phyloP scores from a whole-genome alignment of 2,888 invertebrate genomes.

The Mellilla xanthometata region DNA sequence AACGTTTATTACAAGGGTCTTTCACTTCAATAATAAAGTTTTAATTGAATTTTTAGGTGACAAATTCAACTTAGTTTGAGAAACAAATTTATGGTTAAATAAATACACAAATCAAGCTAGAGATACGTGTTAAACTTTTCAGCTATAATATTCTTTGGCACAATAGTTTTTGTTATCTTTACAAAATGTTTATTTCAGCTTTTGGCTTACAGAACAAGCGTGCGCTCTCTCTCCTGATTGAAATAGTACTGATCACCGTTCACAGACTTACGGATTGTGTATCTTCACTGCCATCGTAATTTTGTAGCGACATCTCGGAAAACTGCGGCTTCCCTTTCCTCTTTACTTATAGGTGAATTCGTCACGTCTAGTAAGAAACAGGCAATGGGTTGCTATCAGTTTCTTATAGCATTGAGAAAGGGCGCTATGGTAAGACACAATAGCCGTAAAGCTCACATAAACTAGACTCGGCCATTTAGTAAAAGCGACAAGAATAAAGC shows the following conservation, averaged over 20 bases:
- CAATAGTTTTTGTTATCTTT: constrained; percentile 1
- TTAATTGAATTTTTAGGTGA: background rate
- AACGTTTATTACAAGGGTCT: constrained; percentile 3
- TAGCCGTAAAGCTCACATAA: constrained; percentile 50
- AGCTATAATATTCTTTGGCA: background rate
- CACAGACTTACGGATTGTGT: constrained; percentile 24
- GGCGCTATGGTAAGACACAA: constrained; percentile 43
- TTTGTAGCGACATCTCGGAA: constrained; percentile 33
- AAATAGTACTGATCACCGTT: constrained; percentile 60
- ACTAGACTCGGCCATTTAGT: constrained; percentile 51
- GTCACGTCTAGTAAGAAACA: constrained; percentile 12
- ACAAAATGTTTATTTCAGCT: constrained; percentile 14
- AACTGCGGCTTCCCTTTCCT: constrained; percentile 44
- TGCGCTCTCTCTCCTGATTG: constrained; percentile 48
- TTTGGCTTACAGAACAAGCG: constrained; percentile 34
- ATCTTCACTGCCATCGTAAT: constrained; percentile 27
- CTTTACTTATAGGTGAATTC: constrained; percentile 12
- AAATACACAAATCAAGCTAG: too few species aligned
- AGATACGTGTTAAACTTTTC: too few species aligned
- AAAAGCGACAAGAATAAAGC: constrained; percentile 51
- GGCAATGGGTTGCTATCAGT: constrained; percentile 32
- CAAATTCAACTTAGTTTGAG: too few species aligned
- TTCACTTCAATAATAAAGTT: constrained; percentile 17
- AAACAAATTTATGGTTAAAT: too few species aligned
- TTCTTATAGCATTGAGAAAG: constrained; percentile 6